Evolutionary conservation across 2,888 invertebrate genomes (phyloP), one percentile per base, ranked within the genome.

Genomic region (Microctonus aethiopoides): DNA sequence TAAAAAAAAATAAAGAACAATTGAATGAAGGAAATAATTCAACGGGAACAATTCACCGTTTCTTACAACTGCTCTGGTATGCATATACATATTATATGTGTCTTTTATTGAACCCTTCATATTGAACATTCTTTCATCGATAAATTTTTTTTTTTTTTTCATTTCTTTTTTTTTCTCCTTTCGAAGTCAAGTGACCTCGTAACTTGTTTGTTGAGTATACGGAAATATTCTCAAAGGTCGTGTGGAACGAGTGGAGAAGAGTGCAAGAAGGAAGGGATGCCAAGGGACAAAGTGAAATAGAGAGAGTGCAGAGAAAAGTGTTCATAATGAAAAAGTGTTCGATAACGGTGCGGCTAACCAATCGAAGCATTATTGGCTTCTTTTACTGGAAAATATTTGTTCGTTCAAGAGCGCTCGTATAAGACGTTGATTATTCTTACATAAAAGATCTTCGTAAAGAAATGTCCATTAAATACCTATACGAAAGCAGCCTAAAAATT

Each of bases 71-170:
- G 46, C 16, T 46, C 46, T 16, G 5, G 6, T 46, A 46, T n/a
- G 6, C 16, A 46, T 20, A 46, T 16, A n/a, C n/a, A 46, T 2
- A 46, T n/a, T n/a, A n/a, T 16, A 16, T 67, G 46, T 60, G 60
- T 60, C 60, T 60, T 67, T 32, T 51, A 60, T 60, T 60, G 60
- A 67, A 67, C 59, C 36, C 51, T 67, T 67, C 60, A 46, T 16
- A 67, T 67, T 60, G 60, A 67, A 67, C 41, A 60, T 67, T 67
- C 67, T 46, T 52, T 39, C 24, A 67, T 60, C 34, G 16, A 60
- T 67, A 22, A 51, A 60, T 52, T 51, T n/a, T n/a, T n/a, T n/a
- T n/a, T n/a, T n/a, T n/a, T n/a, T n/a, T n/a, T n/a, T n/a, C n/a
- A n/a, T 32, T 52, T 51, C 24, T 22, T 46, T 20, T 46, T 20